These are phyloP conservation scores for Lepeophtheirus nordmannii DNA, from an alignment of 2,888 invertebrate genomes.

Conservation along the genomic window DNA sequence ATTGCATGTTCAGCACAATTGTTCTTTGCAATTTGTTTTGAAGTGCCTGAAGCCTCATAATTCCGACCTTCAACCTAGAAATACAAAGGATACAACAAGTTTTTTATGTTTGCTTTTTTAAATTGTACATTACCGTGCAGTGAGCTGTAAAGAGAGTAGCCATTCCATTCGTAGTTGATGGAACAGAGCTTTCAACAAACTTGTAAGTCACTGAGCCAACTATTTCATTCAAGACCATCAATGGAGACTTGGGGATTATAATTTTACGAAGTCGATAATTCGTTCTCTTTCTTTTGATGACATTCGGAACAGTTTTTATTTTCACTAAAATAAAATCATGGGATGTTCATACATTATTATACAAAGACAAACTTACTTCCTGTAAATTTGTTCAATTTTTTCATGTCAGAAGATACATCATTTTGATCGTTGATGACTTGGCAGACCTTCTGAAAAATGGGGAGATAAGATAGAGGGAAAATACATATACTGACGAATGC, in stretches of 20 bases:
- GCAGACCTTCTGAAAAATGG: too few relatives aligned
- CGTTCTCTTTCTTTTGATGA: conserved; percentile 5
- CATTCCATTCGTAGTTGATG: not conserved
- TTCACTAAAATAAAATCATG: not conserved
- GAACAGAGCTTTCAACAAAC: not conserved
- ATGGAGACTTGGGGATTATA: conserved; percentile 16
- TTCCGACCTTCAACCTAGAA: conserved; percentile 11
- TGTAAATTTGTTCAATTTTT: not conserved
- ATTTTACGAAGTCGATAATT: conserved; percentile 14
- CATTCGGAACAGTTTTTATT: conserved; percentile 4
- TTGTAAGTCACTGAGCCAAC: conserved; percentile 5
- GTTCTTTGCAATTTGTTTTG: conserved; percentile 23
- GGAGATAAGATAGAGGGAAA: not conserved
- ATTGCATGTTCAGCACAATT: conserved; percentile 15
- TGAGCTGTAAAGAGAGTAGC: conserved; percentile 3
- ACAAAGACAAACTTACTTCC: not conserved
- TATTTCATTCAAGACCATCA: conserved; percentile 21
- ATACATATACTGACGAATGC: not conserved
- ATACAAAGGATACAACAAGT: not conserved
- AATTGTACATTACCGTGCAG: not conserved
- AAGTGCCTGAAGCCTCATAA: conserved; percentile 18
- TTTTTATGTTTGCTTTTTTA: not conserved
- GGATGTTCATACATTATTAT: too few relatives aligned
- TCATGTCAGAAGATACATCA: not conserved
- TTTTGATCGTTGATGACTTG: not conserved